Evolutionary conservation across 2,113 vertebrate species (phyloP).

Genomic region (Syngnathus typhle): DNA sequence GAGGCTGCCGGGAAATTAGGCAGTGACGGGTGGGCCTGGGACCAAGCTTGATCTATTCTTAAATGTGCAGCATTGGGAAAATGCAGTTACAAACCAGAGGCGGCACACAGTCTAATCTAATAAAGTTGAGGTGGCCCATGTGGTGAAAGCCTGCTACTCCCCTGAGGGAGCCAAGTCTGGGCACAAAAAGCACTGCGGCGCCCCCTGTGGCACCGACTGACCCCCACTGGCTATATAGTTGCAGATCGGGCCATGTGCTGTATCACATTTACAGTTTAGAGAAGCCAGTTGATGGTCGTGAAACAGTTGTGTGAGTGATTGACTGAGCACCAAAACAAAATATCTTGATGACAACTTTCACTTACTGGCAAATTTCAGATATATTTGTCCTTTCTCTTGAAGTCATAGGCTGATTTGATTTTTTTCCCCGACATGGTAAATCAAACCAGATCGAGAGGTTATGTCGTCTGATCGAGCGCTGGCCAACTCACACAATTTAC

Average conservation of each 20-base stretch:
- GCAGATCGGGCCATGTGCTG: neutral
- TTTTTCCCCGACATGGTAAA: constrained; percentile 24
- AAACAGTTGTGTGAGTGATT: constrained; percentile 12
- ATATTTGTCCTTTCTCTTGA: neutral
- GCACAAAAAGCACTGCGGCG: constrained; percentile 21
- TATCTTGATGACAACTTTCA: neutral
- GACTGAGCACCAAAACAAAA: constrained; percentile 11
- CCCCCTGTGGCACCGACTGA: constrained; percentile 28
- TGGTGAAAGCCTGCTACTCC: constrained; percentile 54
- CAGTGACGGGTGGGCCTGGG: constrained; percentile 41
- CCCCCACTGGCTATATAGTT: constrained; percentile 17
- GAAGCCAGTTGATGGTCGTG: constrained; percentile 16
- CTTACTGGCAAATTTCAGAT: neutral
- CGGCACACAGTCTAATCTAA: constrained; percentile 67
- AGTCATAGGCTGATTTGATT: neutral
- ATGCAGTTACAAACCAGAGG: constrained; percentile 67
- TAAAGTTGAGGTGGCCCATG: constrained; percentile 54
- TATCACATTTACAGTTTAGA: constrained; percentile 13
- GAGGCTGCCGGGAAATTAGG: constrained; percentile 48
- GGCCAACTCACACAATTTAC: constrained; percentile 56
- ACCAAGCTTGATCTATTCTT: constrained; percentile 67
- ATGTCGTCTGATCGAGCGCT: constrained; percentile 47
- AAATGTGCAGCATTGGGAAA: constrained; percentile 72
- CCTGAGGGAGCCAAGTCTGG: constrained; percentile 48
- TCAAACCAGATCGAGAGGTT: constrained; percentile 35